Percentiles rank a stretch among this genome's conserved stretches.
phyloP scores from a whole-genome alignment of 2,113 vertebrate genomes.

The Brienomyrus brachyistius region DNA sequence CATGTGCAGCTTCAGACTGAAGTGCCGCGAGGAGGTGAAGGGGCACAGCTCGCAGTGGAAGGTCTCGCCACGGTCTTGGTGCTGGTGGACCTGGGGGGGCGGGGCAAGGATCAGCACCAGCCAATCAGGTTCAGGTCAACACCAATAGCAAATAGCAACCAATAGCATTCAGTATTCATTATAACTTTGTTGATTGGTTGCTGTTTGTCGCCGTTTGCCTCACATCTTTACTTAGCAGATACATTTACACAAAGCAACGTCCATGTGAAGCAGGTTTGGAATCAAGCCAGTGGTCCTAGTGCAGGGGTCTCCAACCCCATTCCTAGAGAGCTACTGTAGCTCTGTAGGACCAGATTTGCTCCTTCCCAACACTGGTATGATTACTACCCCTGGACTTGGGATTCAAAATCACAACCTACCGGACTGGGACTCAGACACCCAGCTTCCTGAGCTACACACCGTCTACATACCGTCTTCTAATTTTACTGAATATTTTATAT shows the following conservation, averaged over 20 bases:
- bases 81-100: constrained; percentile 87
- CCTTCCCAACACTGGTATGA: not conserved
- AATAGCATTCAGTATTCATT: not conserved
- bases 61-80: constrained; percentile 97
- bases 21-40: constrained; percentile 97
- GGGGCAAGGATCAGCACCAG: not conserved
- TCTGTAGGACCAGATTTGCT: not conserved
- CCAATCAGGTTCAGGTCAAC: not conserved
- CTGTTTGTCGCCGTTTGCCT: not conserved
- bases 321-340: no score
- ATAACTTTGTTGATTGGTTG: not conserved
- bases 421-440: not conserved
- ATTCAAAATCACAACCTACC: not conserved
- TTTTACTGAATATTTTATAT: not conserved
- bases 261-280: no score
- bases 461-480: not conserved
- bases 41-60: constrained; percentile 98
- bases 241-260: not conserved
- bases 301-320: no score
- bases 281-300: no score
- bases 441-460: not conserved
- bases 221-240: not conserved
- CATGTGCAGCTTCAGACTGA: constrained; percentile 99
- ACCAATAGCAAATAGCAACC: not conserved
- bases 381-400: not conserved